Evolutionary conservation across 2,888 invertebrate species (phyloP), one percentile per base, ranked within the genome.

Genomic region (Diplolepis rosae): DNA sequence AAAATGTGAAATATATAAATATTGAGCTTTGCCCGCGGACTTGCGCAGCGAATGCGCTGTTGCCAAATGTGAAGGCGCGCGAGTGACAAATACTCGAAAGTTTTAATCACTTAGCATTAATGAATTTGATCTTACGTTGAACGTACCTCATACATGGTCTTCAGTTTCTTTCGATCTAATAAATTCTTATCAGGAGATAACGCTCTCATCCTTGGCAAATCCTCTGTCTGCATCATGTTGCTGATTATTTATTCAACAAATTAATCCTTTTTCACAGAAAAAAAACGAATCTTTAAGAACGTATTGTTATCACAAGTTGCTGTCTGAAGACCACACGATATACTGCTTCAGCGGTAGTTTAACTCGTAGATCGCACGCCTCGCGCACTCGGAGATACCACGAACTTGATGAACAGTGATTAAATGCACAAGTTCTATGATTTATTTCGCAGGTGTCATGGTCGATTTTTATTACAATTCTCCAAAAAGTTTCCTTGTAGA

Each of bases 161-260:
- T 81, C 13, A 68, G 35, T 50, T 77, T 75, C 69, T 79, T 82
- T n/a, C 71, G 54, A 15, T 70, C 67, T 28, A 73, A 73, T 39
- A 42, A 24, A 50, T 32, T 15, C 52, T 89, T 89, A 11, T 88
- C 91, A 0, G 92, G 92, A 67, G 91, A 91, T 22, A 91, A 86
- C 68, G 91, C 90, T 76, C 89, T 83, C 91, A 92, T 92, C 15
- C 85, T 90, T 0, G 91, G 91, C 78, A 91, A 70, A 39, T 90
- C 90, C 13, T 91, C 91, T 4, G 90, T 90, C 65, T 89, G 54
- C 89, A 39, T 61, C 3, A 24, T 27, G 9, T 11, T 22, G 1
- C 22, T 22, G 5, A 5, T 3, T 39, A n/a, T 24, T 39, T n/a
- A n/a, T n/a, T n/a, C n/a, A n/a, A n/a, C n/a, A n/a, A n/a, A n/a